Conservation (phyloP, 2,888 invertebrate genomes). For the Epistrophe eligans region DNA sequence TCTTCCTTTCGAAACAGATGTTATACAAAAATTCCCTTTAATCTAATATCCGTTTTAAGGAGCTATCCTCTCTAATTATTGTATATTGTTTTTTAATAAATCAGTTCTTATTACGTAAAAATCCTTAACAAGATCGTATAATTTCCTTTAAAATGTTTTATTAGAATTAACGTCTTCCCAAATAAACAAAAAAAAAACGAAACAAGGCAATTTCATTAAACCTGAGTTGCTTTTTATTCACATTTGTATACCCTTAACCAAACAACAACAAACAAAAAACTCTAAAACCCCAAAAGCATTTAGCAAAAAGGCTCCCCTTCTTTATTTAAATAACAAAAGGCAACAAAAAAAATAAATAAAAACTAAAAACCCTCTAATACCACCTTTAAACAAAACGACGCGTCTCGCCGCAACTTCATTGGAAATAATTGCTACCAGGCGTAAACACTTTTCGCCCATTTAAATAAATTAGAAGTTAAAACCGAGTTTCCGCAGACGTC, state of each 20-base stretch:
- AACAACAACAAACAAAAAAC: background rate
- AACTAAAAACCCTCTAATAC: conserved; percentile 19
- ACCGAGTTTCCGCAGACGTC: conserved; percentile 50
- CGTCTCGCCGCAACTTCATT: conserved; percentile 67
- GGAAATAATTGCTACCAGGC: conserved; percentile 75
- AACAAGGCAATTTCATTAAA: conserved; percentile 64
- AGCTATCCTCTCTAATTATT: background rate
- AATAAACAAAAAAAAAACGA: background rate
- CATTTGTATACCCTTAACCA: background rate
- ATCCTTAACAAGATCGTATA: conserved; percentile 44
- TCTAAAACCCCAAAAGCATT: conserved; percentile 40
- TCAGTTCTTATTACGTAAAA: background rate
- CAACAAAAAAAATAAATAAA: background rate
- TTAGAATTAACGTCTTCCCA: conserved; percentile 53
- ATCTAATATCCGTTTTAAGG: background rate
- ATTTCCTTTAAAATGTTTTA: conserved; percentile 33
- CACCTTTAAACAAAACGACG: conserved; percentile 35
- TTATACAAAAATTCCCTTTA: background rate
- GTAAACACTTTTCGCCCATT: conserved; percentile 75
- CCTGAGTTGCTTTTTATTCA: conserved; percentile 11
- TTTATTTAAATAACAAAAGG: background rate
- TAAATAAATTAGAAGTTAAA: conserved; percentile 76
- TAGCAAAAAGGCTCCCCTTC: conserved; percentile 18
- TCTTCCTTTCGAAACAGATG: background rate
- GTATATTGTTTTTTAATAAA: conserved; percentile 28